Conservation (phyloP, 2,797 vertebrate genomes). For the Eulemur albifrons region DNA sequence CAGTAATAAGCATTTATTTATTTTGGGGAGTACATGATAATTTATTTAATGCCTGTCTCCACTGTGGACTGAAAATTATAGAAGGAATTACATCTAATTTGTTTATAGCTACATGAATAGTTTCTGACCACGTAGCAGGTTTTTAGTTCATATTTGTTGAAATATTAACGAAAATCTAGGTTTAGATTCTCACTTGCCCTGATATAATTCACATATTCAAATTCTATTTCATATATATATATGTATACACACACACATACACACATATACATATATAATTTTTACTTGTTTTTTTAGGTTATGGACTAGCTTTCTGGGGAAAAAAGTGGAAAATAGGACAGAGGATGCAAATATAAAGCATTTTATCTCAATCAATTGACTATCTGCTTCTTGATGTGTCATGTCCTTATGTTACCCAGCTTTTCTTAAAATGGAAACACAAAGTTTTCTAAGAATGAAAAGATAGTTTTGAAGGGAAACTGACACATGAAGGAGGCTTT, state of each 20-base stretch:
- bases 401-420: neutral
- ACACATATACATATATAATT: neutral
- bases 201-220: neutral
- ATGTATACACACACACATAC: neutral
- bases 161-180: conserved; percentile 7
- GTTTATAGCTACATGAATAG: neutral
- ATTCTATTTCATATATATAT: neutral
- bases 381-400: neutral
- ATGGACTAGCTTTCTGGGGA: neutral
- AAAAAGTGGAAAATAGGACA: neutral
- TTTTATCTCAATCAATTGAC: neutral
- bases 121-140: neutral
- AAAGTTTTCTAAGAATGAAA: neutral
- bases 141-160: conserved; percentile 2
- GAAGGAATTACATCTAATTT: neutral
- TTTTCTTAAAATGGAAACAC: conserved; percentile 12
- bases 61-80: neutral
- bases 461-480: neutral
- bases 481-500: neutral
- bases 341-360: neutral
- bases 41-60: neutral
- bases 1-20: neutral
- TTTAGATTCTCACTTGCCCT: neutral
- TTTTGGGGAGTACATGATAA: neutral
- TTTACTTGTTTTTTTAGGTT: neutral